Evolutionary conservation across 2,888 invertebrate species (phyloP).

Genomic region (Cremastinae sp.): DNA sequence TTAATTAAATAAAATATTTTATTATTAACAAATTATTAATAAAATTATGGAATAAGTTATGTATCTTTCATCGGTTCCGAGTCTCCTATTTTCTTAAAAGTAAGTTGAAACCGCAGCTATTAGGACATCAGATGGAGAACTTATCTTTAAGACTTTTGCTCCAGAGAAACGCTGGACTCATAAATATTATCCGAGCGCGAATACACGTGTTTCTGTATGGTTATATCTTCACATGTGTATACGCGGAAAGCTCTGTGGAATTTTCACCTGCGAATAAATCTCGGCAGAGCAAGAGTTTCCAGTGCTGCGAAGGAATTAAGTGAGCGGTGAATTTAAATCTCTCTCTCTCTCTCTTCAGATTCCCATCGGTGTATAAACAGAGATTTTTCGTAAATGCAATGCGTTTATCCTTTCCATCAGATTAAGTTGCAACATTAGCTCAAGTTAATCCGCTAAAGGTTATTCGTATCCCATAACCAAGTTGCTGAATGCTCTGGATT

Average conservation of each 20-base stretch:
- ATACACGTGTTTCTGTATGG: not conserved
- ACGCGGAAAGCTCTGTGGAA: not conserved
- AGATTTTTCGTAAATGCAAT: conserved; percentile 26
- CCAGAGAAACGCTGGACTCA: conserved; percentile 1
- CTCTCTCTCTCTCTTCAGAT: not conserved
- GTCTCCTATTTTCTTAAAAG: too few relatives aligned
- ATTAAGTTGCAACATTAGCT: conserved; percentile 24
- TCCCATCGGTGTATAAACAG: not conserved
- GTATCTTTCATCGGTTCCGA: too few relatives aligned
- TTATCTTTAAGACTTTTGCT: conserved; percentile 21
- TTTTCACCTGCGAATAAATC: too few relatives aligned
- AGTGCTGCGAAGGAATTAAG: conserved; percentile 19
- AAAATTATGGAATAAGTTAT: too few relatives aligned
- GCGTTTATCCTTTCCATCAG: not conserved
- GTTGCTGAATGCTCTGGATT: not conserved
- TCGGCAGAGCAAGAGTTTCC: too few relatives aligned
- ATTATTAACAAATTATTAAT: too few relatives aligned
- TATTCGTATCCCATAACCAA: not conserved
- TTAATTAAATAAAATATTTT: too few relatives aligned
- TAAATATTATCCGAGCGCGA: not conserved
- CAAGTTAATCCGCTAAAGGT: not conserved
- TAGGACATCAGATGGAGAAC: conserved; percentile 42
- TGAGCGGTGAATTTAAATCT: conserved; percentile 38
- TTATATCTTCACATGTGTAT: not conserved
- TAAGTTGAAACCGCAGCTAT: conserved; percentile 39